These are phyloP conservation scores for Limonius californicus DNA, from an alignment of 1,140 invertebrate species.

Conservation along the genomic window DNA sequence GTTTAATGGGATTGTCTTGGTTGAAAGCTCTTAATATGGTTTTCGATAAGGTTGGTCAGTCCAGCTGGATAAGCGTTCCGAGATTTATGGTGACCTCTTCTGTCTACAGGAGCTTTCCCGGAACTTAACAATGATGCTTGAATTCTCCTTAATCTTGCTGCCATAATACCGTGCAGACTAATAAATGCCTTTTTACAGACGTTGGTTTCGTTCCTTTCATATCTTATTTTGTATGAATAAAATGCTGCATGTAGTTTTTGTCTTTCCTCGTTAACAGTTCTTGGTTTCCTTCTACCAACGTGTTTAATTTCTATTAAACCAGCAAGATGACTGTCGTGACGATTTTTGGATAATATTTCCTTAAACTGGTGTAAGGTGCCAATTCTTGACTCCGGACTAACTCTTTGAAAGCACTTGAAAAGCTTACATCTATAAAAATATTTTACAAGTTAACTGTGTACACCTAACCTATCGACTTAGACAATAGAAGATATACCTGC, in stretches of 20 bases:
- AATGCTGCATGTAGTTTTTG: background rate
- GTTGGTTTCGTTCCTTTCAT: background rate
- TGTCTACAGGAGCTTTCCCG: no score
- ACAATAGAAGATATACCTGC: background rate
- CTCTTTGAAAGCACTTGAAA: background rate
- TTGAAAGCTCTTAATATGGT: no score
- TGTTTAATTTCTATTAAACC: background rate
- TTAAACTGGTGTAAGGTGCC: background rate
- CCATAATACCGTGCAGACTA: no score
- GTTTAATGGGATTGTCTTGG: background rate
- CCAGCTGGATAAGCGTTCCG: no score
- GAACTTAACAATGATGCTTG: no score
- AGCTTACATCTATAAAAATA: background rate
- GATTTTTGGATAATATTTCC: background rate
- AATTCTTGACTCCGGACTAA: background rate
- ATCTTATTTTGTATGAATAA: no score
- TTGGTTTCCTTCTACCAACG: no score
- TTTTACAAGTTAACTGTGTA: background rate
- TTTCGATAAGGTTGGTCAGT: no score
- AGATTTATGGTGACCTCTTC: no score
- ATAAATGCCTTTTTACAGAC: constrained; percentile 17
- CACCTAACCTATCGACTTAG: background rate
- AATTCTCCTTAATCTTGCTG: no score
- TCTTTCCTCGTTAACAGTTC: no score
- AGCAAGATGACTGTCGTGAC: background rate